A percentile compares a stretch with the other conserved stretches of the same genome.
These are phyloP conservation scores for Drosophila orena DNA, from an alignment of 1,140 invertebrate genomes.

Conservation along the genomic window DNA sequence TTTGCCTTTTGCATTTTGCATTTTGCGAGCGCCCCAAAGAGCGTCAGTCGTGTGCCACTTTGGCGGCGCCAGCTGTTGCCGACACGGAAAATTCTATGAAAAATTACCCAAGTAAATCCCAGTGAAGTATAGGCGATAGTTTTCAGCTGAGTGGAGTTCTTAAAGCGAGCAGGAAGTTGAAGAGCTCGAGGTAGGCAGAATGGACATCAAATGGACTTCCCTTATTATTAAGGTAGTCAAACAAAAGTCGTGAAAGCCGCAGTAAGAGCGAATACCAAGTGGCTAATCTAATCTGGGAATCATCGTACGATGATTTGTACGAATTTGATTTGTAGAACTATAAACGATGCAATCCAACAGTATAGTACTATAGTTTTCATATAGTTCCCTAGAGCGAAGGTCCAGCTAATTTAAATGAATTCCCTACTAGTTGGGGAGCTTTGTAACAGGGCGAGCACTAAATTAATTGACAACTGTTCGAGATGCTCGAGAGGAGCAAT, in stretches of 20 bases:
- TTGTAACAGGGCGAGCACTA: constrained; percentile 6
- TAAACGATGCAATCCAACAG: too few relatives aligned
- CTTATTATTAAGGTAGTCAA: neutral
- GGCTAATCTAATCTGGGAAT: too few relatives aligned
- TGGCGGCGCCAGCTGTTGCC: constrained; percentile 59
- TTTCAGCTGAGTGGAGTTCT: constrained; percentile 19
- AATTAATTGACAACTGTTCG: constrained; percentile 53
- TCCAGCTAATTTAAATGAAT: constrained; percentile 20
- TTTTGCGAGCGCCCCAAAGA: constrained; percentile 44
- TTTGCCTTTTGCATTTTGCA: constrained; percentile 38
- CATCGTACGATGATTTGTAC: too few relatives aligned
- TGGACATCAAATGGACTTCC: neutral
- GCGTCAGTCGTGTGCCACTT: constrained; percentile 60
- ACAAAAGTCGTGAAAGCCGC: neutral
- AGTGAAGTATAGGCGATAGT: constrained; percentile 47
- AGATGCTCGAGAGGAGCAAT: constrained; percentile 38
- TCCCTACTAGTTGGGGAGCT: neutral
- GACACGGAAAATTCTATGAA: constrained; percentile 62
- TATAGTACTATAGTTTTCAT: neutral
- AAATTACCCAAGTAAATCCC: constrained; percentile 60
- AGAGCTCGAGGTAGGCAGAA: neutral
- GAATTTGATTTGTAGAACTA: too few relatives aligned
- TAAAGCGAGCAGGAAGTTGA: constrained; percentile 12
- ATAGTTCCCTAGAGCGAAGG: neutral
- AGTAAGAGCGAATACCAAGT: too few relatives aligned